phyloP scores from a whole-genome alignment of 2,113 vertebrate species.

The Oncorhynchus nerka region DNA sequence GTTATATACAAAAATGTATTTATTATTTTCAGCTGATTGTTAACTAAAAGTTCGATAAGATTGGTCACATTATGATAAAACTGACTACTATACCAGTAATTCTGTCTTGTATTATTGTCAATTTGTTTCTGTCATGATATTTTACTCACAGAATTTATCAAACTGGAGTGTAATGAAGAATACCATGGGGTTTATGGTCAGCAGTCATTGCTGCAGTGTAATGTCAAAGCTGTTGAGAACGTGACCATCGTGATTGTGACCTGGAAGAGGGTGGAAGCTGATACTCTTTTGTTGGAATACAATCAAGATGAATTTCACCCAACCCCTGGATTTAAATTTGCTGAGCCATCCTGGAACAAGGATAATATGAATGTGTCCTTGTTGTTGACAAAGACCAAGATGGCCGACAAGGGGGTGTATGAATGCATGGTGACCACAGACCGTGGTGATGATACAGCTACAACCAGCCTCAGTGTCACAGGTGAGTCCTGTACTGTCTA shows the following conservation, averaged over 20 bases:
- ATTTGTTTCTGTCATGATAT: neutral
- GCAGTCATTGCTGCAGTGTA: constrained; percentile 40
- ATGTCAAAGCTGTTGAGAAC: accelerated
- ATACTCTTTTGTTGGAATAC: accelerated
- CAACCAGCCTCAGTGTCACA: constrained; percentile 25
- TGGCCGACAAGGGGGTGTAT: constrained; percentile 40
- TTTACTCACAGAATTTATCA: constrained; percentile 30
- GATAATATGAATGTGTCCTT: constrained; percentile 54
- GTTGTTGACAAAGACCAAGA: constrained; percentile 39
- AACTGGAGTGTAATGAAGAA: neutral
- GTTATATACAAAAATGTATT: too few relatives aligned
- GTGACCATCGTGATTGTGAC: accelerated
- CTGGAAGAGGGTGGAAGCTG: neutral
- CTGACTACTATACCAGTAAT: neutral
- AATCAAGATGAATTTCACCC: accelerated
- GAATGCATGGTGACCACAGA: neutral
- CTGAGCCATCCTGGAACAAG: neutral
- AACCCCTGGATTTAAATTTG: neutral
- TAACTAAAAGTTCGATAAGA: too few relatives aligned
- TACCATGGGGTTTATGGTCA: constrained; percentile 2
- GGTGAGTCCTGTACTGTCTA: constrained; percentile 48
- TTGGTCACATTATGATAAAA: too few relatives aligned
- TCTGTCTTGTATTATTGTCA: neutral
- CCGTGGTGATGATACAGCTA: accelerated
- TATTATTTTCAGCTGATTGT: neutral